Conservation (phyloP, 2,888 invertebrate genomes). For the Epicampocera succincta region DNA sequence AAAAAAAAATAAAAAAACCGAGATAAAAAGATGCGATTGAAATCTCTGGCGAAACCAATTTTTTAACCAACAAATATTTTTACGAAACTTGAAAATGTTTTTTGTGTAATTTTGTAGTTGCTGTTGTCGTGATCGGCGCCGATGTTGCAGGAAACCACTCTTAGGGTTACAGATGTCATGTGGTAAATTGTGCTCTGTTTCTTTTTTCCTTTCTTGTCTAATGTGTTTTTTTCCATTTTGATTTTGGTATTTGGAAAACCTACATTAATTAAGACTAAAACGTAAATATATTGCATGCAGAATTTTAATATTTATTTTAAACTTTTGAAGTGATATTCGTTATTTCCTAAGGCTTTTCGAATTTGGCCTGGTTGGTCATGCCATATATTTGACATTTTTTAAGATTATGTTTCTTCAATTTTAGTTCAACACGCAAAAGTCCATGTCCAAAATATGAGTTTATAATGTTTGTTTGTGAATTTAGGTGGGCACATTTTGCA, state of each 20-base stretch:
- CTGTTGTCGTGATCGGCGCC: slow-evolving; percentile 32
- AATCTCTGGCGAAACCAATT: slow-evolving; percentile 61
- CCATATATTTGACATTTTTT: slow-evolving; percentile 11
- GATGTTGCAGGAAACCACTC: slow-evolving; percentile 43
- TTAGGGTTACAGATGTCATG: slow-evolving; percentile 65
- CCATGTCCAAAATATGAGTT: slow-evolving; percentile 1
- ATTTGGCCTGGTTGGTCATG: slow-evolving; percentile 9
- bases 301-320: slow-evolving; percentile 18
- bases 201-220: background rate
- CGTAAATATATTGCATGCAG: slow-evolving; percentile 10
- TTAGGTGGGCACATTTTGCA: slow-evolving; percentile 3
- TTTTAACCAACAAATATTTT: slow-evolving; percentile 59
- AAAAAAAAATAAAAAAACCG: background rate
- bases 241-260: background rate
- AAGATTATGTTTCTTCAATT: too few relatives aligned
- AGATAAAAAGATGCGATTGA: slow-evolving; percentile 54
- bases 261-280: slow-evolving; percentile 52
- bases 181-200: slow-evolving; percentile 34
- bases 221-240: background rate
- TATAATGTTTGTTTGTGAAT: slow-evolving; percentile 3
- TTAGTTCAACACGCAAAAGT: slow-evolving; percentile 12
- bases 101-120: slow-evolving; percentile 41
- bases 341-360: background rate
- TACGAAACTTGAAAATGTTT: slow-evolving; percentile 49
- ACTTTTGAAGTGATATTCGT: background rate